Evolutionary conservation across 2,113 vertebrate genomes (phyloP), one percentile per base, ranked within the genome.

Genomic region (Myrmecophaga tridactyla): DNA sequence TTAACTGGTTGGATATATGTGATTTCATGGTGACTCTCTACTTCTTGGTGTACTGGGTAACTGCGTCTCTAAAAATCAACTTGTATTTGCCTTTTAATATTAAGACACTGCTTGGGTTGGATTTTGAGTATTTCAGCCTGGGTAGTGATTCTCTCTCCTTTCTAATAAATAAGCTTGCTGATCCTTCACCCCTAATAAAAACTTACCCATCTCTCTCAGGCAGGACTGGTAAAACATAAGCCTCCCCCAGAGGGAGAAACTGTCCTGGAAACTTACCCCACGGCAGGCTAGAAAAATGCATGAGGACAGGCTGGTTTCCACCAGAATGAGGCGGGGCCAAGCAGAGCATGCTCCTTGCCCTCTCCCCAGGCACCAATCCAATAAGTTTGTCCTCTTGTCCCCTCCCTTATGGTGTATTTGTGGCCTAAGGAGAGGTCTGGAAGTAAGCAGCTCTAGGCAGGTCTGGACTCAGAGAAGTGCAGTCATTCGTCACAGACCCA

Each of bases 341-440:
- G 4, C 3, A 0, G 51, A 36, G 7, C 29, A 3, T 0, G 2
- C 15, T 51, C 27, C n/a, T 12, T 6, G 48, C 36, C n/a, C 58
- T 15, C 51, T 39, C 27, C 46, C 13, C 4, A 27, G 36, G 29
- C 27, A 7, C 65, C 4, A 3, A 4, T 27, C 31, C 10, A 8
- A 0, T 4, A 29, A 9, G 1, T 8, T 0, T 1, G 2, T 18
- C 25, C 36, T 8, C 7, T 65, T 51, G 53, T 14, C 27, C 36
- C 4, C 7, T 3, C 34, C 65, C n/a, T 17, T 36, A 36, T 34
- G 4, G 29, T 11, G 18, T 21, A 41, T 25, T 3, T 53, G 31
- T 29, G 36, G 18, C 6, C 0, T 13, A 17, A 60, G 51, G 81
- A 86, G 48, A 2, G 15, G 20, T 4, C n/a, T 56, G 36, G 36